Base-by-base conservation (phyloP, 2,797 vertebrate genomes). In the Echeneis naucrates region DNA sequence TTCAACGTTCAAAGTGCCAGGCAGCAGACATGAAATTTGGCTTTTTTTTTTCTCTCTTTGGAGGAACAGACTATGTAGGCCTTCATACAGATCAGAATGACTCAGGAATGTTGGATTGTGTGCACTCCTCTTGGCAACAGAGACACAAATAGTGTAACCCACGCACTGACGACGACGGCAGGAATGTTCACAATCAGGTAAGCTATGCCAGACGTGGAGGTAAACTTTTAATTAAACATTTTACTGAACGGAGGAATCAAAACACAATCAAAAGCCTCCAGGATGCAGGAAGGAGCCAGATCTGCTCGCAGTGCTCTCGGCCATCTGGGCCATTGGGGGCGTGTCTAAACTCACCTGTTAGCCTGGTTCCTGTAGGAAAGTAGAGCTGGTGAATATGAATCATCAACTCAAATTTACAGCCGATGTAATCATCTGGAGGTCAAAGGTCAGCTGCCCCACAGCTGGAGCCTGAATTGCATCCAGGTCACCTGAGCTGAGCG, bases 221-320 rank as follows among this genome's bases (percentile, higher is more conserved):
- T 33, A 68, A 67, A 77, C 64, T 54, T 79, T 63, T 69, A 73
- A 79, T 66, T 61, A 47, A 77, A 76, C 56, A 51, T 71, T 73
- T 65, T 21, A 69, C 35, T 56, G 37, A 42, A 42, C 5, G n/a
- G 16, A 42, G 16, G 4, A 42, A 42, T 42, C 16, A 42, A 42
- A 42, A 42, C 5, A 4, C 13, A 40, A 16, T 16, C 4, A 38
- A 13, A 38, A 38, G 5, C 13, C 30, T 6, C n/a, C n/a, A n/a
- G n/a, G n/a, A n/a, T n/a, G n/a, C n/a, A n/a, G n/a, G n/a, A n/a
- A n/a, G n/a, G n/a, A n/a, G 14, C 35, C 32, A 61, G 30, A 33
- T 30, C 30, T 3, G 30, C 30, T 6, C 30, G 30, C 17, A 19
- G 17, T 8, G 8, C 9, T 9, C 10, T 8, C 2, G 19, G n/a